These are phyloP conservation scores for Meiosimyza decipiens DNA, from an alignment of 2,888 invertebrate species.

Conservation along the genomic window DNA sequence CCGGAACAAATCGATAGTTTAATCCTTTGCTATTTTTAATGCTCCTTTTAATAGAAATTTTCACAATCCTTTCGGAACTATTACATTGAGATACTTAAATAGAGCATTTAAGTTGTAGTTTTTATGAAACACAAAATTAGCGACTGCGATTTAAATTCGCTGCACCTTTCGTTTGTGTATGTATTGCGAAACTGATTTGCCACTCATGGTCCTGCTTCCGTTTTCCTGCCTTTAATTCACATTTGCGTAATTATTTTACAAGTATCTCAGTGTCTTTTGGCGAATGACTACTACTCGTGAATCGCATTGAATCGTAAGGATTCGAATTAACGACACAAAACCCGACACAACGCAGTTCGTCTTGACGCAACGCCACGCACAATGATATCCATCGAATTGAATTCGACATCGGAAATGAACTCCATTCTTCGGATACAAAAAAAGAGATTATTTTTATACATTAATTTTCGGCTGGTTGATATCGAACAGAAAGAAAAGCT, in stretches of 20 bases:
- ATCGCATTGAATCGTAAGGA: constrained; percentile 27
- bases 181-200: constrained; percentile 65
- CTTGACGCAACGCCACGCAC: constrained; percentile 23
- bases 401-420: constrained; percentile 35
- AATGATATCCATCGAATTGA: constrained; percentile 27
- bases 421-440: constrained; percentile 18
- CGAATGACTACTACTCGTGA: constrained; percentile 18
- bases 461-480: background rate
- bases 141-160: constrained; percentile 41
- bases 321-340: constrained; percentile 23
- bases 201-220: constrained; percentile 46
- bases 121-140: constrained; percentile 22
- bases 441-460: background rate
- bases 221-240: constrained; percentile 46
- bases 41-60: no score
- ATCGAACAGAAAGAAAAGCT: constrained; percentile 20
- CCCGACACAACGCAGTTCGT: constrained; percentile 4
- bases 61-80: no score
- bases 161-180: constrained; percentile 65
- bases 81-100: no score
- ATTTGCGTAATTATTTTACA: constrained; percentile 60
- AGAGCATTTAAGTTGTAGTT: background rate
- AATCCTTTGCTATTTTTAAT: background rate
- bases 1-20: background rate
- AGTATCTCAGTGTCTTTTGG: constrained; percentile 37